Percentiles rank a stretch among this genome's conserved stretches.
phyloP scores from a whole-genome alignment of 1,140 invertebrate genomes.

The Venustaconcha ellipsiformis region DNA sequence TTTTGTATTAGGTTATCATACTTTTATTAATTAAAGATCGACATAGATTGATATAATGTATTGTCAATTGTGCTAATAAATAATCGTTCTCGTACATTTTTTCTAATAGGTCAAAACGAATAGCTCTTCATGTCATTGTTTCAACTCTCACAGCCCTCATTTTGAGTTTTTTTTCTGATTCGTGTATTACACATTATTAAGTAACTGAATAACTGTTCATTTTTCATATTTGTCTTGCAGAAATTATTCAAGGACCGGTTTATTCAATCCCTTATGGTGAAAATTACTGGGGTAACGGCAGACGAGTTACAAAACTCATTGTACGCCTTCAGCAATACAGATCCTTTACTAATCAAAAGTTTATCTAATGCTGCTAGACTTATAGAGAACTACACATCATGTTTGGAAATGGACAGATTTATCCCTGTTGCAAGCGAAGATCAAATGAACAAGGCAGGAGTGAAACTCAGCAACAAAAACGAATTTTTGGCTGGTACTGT shows the following conservation, averaged over 20 bases:
- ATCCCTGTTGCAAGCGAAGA: constrained; percentile 53
- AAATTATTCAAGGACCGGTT: constrained; percentile 50
- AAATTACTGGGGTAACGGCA: constrained; percentile 30
- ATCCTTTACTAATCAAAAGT: constrained; percentile 42
- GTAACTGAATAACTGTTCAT: no score
- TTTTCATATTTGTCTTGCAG: constrained; percentile 27
- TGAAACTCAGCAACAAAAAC: constrained; percentile 45
- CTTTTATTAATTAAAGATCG: no score
- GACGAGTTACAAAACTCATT: constrained; percentile 35
- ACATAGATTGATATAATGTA: no score
- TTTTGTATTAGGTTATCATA: no score
- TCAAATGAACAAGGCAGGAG: constrained; percentile 59
- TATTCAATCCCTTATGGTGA: constrained; percentile 40
- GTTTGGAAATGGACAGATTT: constrained; percentile 66
- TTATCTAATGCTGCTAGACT: constrained; percentile 50
- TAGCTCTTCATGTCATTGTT: no score
- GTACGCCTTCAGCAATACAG: constrained; percentile 41
- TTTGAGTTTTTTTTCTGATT: no score
- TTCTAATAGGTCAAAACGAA: no score
- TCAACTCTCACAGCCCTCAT: no score
- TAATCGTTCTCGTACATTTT: no score
- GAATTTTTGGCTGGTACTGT: constrained; percentile 63
- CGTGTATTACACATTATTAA: no score
- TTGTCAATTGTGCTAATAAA: no score
- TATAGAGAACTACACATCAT: constrained; percentile 64